Evolutionary conservation across 2,888 invertebrate species (phyloP).

Genomic region (Tenthredo notha): DNA sequence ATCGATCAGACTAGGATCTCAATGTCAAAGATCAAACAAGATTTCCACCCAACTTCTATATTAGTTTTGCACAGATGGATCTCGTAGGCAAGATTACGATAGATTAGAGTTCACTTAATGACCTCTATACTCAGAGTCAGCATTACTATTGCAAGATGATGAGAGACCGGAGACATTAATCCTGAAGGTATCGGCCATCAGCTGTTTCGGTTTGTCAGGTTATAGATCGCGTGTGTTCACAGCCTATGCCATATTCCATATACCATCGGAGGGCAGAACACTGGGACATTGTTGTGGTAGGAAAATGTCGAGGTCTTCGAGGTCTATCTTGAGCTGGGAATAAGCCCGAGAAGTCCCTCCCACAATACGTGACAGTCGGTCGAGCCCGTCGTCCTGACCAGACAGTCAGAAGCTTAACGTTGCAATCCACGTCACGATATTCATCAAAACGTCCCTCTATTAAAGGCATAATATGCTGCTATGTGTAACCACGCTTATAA

Average conservation of each 20-base stretch:
- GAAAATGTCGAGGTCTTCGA: conserved; percentile 69
- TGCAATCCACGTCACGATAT: conserved; percentile 43
- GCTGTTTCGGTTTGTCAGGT: conserved; percentile 40
- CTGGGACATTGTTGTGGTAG: conserved; percentile 41
- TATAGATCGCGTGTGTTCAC: conserved; percentile 35
- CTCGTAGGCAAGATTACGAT: conserved; percentile 15
- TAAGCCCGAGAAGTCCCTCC: conserved; percentile 74
- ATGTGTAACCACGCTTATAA: neutral
- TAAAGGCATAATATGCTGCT: neutral
- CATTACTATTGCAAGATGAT: conserved; percentile 30
- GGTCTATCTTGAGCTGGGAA: conserved; percentile 70
- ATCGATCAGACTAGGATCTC: neutral
- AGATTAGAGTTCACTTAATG: conserved; percentile 33
- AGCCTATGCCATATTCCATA: neutral
- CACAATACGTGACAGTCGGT: conserved; percentile 66
- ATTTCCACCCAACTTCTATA: neutral
- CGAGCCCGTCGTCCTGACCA: conserved; percentile 5
- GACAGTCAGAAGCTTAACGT: conserved; percentile 38
- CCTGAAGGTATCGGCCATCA: conserved; percentile 28
- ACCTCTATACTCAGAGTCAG: conserved; percentile 13
- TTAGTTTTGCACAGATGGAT: neutral
- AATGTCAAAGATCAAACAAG: neutral
- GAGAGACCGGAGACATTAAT: conserved; percentile 35
- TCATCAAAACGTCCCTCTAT: conserved; percentile 34
- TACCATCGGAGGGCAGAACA: conserved; percentile 14